Percentiles rank a stretch among this genome's conserved stretches.
phyloP scores from a whole-genome alignment of 2,888 invertebrate species.

The Sclerodermus sp. region DNA sequence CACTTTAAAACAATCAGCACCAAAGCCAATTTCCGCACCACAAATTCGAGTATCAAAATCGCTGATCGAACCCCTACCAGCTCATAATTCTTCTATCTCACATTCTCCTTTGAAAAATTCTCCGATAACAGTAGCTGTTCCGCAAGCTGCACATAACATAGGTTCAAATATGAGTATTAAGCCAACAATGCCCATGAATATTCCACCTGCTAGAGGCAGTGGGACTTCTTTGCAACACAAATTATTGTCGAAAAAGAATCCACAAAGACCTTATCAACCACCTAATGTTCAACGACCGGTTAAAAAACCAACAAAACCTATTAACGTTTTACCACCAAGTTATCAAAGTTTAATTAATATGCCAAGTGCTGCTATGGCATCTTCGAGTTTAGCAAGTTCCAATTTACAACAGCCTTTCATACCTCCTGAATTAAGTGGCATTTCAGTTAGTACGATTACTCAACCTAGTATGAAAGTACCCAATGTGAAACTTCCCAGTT shows the following conservation, averaged over 20 bases:
- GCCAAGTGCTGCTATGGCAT: background rate
- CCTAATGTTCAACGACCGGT: conserved; percentile 16
- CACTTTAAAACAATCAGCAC: conserved; percentile 21
- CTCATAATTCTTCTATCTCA: conserved; percentile 38
- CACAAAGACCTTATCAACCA: conserved; percentile 32
- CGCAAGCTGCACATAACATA: conserved; percentile 35
- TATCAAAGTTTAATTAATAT: conserved; percentile 27
- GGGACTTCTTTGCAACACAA: conserved; percentile 51
- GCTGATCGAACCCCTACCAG: conserved; percentile 44
- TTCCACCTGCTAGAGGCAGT: conserved; percentile 23
- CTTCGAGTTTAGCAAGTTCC: conserved; percentile 23
- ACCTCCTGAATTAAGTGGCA: conserved; percentile 41
- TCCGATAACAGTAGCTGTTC: conserved; percentile 20
- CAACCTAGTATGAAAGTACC: conserved; percentile 14
- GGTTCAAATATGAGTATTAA: conserved; percentile 31
- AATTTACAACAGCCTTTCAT: conserved; percentile 33
- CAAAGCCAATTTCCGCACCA: conserved; percentile 35
- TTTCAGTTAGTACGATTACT: conserved; percentile 43
- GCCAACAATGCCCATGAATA: conserved; percentile 31
- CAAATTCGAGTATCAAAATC: conserved; percentile 48
- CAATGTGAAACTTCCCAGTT: conserved; percentile 20
- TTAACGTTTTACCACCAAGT: conserved; percentile 28
- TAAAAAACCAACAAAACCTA: conserved; percentile 32
- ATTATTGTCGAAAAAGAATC: conserved; percentile 48
- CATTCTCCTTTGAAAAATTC: conserved; percentile 31